Percentiles rank a stretch among this genome's conserved stretches.
phyloP scores from a whole-genome alignment of 2,888 invertebrate species.

The Nasonia oneida region DNA sequence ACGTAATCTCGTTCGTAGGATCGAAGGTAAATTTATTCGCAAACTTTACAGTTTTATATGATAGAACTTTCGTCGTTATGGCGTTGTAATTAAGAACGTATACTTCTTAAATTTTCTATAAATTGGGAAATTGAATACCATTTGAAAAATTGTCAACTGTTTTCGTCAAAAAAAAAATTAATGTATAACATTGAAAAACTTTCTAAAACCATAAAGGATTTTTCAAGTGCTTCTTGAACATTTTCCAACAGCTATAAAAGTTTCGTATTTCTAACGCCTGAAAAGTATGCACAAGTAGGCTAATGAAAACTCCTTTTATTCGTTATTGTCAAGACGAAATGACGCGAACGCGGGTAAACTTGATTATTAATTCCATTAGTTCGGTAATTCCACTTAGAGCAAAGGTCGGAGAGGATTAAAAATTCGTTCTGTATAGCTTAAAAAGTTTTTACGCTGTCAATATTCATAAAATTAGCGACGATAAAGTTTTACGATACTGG shows the following conservation, averaged over 20 bases:
- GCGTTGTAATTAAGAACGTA: background rate
- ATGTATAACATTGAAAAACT: too few species aligned
- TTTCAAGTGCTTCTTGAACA: too few species aligned
- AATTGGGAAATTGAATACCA: background rate
- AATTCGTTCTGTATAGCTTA: conserved; percentile 40
- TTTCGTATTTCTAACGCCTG: too few species aligned
- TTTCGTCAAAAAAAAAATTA: too few species aligned
- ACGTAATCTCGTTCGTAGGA: background rate
- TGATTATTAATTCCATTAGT: conserved; percentile 35
- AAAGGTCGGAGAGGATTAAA: conserved; percentile 34
- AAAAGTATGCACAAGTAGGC: background rate
- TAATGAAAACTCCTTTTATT: conserved; percentile 17
- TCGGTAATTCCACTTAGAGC: conserved; percentile 16
- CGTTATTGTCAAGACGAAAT: background rate
- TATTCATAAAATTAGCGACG: conserved; percentile 53
- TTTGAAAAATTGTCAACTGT: background rate
- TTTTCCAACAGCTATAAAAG: too few species aligned
- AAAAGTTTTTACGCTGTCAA: conserved; percentile 46
- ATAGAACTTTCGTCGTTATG: background rate
- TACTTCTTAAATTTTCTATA: too few species aligned
- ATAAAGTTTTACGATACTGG: conserved; percentile 50
- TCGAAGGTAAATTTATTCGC: conserved; percentile 8
- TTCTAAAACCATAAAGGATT: too few species aligned
- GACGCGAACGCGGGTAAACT: background rate
- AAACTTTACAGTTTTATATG: background rate